A percentile compares a stretch with the other conserved stretches of the same genome.
These are phyloP conservation scores for Phengaris arion DNA, from an alignment of 2,888 invertebrate species.

Conservation along the genomic window DNA sequence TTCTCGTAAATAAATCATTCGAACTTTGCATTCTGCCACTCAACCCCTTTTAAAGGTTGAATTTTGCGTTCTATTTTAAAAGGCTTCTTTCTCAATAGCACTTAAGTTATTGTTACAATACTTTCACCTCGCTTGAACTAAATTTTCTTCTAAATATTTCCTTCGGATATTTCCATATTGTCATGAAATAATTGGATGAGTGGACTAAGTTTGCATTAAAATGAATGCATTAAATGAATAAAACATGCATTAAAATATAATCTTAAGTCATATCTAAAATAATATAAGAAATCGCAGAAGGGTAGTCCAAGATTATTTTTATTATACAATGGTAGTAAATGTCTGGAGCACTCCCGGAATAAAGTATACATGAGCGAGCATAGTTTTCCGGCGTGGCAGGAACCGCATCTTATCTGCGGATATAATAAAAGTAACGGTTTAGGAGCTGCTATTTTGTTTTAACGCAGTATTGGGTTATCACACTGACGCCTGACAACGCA, in stretches of 20 bases:
- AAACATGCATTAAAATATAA: not conserved
- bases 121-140: not conserved
- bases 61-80: conserved; percentile 23
- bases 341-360: conserved; percentile 7
- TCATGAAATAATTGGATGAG: no score
- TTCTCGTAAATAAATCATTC: conserved; percentile 8
- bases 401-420: conserved; percentile 22
- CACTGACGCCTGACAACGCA: not conserved
- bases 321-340: conserved; percentile 16
- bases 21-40: conserved; percentile 7
- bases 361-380: not conserved
- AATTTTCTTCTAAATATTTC: not conserved
- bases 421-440: conserved; percentile 27
- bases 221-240: no score
- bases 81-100: conserved; percentile 21
- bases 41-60: conserved; percentile 11
- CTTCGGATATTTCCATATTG: not conserved
- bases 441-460: conserved; percentile 27
- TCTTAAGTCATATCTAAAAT: not conserved
- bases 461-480: conserved; percentile 5
- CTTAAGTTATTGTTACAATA: conserved; percentile 18
- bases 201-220: not conserved
- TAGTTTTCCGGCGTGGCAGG: conserved; percentile 9
- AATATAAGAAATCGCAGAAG: not conserved
- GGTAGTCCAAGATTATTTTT: conserved; percentile 4